Evolutionary conservation across 2,113 vertebrate genomes (phyloP).

Genomic region (Protomyctophum bolini): DNA sequence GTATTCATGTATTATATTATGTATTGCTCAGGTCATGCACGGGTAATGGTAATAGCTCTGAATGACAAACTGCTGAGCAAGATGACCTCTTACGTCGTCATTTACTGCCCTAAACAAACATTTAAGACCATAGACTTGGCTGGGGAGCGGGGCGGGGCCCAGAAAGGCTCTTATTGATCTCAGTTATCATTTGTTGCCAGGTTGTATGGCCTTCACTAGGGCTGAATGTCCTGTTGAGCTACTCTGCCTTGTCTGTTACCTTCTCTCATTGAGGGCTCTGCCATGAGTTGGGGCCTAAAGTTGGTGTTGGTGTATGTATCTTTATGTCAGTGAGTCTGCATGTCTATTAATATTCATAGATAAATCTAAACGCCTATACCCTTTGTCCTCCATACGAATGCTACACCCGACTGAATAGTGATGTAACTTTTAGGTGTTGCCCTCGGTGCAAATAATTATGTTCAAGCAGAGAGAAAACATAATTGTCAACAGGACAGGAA

Average conservation of each 20-base stretch:
- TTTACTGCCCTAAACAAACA: too few relatives aligned
- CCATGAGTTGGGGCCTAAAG: conserved; percentile 15
- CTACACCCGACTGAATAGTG: conserved; percentile 1
- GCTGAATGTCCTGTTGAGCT: not conserved
- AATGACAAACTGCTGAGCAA: too few relatives aligned
- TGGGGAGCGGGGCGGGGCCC: too few relatives aligned
- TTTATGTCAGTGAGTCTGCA: conserved; percentile 15
- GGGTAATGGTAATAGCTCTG: too few relatives aligned
- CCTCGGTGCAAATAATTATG: not conserved
- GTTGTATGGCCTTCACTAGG: conserved; percentile 4
- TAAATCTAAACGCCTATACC: not conserved
- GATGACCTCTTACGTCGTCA: too few relatives aligned
- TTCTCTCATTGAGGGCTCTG: conserved; percentile 9
- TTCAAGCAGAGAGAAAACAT: not conserved
- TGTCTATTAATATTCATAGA: conserved; percentile 1
- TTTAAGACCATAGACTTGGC: too few relatives aligned
- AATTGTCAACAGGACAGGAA: not conserved
- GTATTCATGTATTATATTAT: too few relatives aligned
- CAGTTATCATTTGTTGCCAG: conserved; percentile 12
- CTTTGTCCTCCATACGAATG: not conserved
- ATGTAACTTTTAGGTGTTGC: not conserved
- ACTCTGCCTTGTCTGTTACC: not conserved
- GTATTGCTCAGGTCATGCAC: too few relatives aligned
- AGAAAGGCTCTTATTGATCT: too few relatives aligned
- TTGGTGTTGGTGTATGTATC: conserved; percentile 20